Evolutionary conservation across 2,797 vertebrate genomes (phyloP).

Genomic region (Micromesistius poutassou): DNA sequence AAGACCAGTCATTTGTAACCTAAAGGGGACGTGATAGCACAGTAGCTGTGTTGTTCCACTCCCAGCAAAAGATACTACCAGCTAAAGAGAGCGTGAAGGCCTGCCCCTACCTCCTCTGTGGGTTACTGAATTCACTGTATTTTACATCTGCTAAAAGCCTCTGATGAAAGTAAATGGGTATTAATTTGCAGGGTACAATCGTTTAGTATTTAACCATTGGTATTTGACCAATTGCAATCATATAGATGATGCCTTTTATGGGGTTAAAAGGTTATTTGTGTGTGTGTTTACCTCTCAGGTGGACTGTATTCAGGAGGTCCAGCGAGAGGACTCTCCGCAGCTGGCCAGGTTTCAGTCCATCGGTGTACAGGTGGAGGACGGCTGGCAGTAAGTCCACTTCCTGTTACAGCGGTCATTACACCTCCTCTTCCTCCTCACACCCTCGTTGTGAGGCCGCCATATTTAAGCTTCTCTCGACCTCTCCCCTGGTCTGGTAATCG

Average conservation of each 20-base stretch:
- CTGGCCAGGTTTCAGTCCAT: slow-evolving; percentile 97
- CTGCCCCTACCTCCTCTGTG: neutral
- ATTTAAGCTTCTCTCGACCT: neutral
- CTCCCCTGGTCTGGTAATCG: neutral
- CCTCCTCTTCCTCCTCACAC: slow-evolving; percentile 35
- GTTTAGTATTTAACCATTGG: neutral
- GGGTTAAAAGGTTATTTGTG: slow-evolving; percentile 16
- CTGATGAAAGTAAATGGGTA: neutral
- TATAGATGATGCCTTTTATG: too few species aligned
- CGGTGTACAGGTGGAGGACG: slow-evolving; percentile 98
- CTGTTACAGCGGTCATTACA: slow-evolving; percentile 66
- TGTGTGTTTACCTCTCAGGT: slow-evolving; percentile 70
- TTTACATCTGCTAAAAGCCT: neutral
- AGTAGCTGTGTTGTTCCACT: neutral
- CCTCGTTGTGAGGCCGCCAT: neutral
- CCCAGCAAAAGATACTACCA: too few species aligned
- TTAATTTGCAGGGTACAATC: neutral
- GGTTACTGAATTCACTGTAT: neutral
- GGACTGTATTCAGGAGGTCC: slow-evolving; percentile 95
- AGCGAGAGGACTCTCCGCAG: slow-evolving; percentile 88
- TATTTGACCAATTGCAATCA: too few species aligned
- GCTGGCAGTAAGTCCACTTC: slow-evolving; percentile 94
- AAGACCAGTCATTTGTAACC: neutral
- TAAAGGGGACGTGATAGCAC: neutral
- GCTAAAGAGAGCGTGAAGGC: too few species aligned